These are phyloP conservation scores for Gallinago stenura DNA, from an alignment of 2,797 vertebrate species.

Conservation along the genomic window DNA sequence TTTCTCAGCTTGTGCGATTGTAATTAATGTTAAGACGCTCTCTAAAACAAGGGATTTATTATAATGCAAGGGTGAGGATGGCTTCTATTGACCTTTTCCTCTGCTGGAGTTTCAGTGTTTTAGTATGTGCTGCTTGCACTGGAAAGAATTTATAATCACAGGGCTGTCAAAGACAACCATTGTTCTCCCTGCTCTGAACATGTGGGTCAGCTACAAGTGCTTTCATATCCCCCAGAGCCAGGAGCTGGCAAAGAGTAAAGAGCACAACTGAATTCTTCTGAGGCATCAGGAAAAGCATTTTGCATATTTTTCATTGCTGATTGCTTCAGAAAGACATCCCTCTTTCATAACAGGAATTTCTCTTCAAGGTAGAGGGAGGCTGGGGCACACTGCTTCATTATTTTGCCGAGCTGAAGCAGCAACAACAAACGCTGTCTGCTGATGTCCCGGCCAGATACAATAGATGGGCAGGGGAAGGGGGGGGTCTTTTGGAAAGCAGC, in stretches of 20 bases:
- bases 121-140: slow-evolving; percentile 84
- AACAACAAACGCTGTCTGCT: slow-evolving; percentile 55
- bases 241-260: slow-evolving; percentile 79
- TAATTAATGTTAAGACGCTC: slow-evolving; percentile 76
- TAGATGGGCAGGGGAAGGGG: slow-evolving; percentile 21
- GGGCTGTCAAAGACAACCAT: slow-evolving; percentile 86
- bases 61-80: slow-evolving; percentile 78
- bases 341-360: slow-evolving; percentile 83
- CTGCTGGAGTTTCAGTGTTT: slow-evolving; percentile 83
- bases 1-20: slow-evolving; percentile 56
- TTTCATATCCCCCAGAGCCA: slow-evolving; percentile 82
- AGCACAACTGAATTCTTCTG: slow-evolving; percentile 85
- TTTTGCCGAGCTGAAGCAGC: slow-evolving; percentile 67
- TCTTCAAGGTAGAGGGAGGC: slow-evolving; percentile 77
- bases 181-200: slow-evolving; percentile 83
- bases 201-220: slow-evolving; percentile 85
- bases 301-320: slow-evolving; percentile 83
- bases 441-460: slow-evolving; percentile 50
- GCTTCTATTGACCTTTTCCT: slow-evolving; percentile 83
- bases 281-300: slow-evolving; percentile 86
- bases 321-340: slow-evolving; percentile 79
- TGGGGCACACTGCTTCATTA: slow-evolving; percentile 62
- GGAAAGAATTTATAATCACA: slow-evolving; percentile 86
- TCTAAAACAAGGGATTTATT: slow-evolving; percentile 81
- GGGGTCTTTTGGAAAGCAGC: not conserved